Evolutionary conservation across 2,888 invertebrate species (phyloP).

Genomic region (Mactromeris polynyma): DNA sequence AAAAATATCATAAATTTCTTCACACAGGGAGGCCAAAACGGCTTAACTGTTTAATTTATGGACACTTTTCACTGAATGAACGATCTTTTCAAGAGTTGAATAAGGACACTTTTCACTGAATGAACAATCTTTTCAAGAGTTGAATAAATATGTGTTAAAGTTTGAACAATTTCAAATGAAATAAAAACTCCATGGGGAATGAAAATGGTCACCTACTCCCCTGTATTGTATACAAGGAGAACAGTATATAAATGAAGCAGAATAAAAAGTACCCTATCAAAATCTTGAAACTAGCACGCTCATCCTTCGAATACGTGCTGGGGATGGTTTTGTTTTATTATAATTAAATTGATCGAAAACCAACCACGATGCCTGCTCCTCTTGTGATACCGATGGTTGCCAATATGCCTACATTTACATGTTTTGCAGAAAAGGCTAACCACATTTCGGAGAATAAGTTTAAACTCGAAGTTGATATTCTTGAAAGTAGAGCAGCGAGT

Average conservation of each 20-base stretch:
- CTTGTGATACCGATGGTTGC: constrained; percentile 63
- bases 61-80: not conserved
- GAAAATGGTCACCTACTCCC: not conserved
- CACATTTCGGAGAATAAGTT: constrained; percentile 62
- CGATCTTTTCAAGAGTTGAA: not conserved
- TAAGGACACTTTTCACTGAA: not conserved
- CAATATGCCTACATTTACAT: constrained; percentile 50
- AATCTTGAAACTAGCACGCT: too few relatives aligned
- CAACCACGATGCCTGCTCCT: constrained; percentile 51
- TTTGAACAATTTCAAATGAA: not conserved
- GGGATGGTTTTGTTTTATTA: too few relatives aligned
- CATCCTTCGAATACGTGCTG: too few relatives aligned
- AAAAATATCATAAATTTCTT: not conserved
- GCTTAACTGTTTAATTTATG: not conserved
- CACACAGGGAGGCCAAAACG: not conserved
- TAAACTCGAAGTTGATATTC: constrained; percentile 39
- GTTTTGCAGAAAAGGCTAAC: constrained; percentile 56
- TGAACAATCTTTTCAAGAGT: not conserved
- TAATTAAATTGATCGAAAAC: too few relatives aligned
- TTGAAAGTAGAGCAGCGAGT: constrained; percentile 44
- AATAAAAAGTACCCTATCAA: too few relatives aligned
- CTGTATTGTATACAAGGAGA: too few relatives aligned
- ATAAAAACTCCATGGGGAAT: not conserved
- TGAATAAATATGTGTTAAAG: not conserved
- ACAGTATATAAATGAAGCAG: too few relatives aligned